Evolutionary conservation across 2,888 invertebrate genomes (phyloP).

Genomic region (Spialia ferax): DNA sequence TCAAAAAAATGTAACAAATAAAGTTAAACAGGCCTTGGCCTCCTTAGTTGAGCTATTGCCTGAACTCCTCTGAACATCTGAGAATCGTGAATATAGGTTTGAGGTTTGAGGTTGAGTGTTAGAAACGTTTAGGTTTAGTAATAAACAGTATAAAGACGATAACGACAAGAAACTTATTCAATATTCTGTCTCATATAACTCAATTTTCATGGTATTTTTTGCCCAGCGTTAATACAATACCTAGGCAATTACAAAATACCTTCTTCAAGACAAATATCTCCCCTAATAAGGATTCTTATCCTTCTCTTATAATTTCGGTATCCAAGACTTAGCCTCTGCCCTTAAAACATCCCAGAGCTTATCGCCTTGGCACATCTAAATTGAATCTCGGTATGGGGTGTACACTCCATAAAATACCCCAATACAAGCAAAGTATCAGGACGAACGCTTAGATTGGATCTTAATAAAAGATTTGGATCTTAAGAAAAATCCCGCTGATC

Average conservation of each 20-base stretch:
- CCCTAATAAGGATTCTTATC: slow-evolving; percentile 16
- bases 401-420: slow-evolving; percentile 70
- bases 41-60: too few relatives aligned
- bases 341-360: slow-evolving; percentile 49
- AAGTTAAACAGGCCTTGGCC: too few relatives aligned
- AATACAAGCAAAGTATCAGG: slow-evolving; percentile 53
- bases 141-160: too few relatives aligned
- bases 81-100: too few relatives aligned
- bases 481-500: slow-evolving; percentile 41
- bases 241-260: neutral
- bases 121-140: too few relatives aligned
- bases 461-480: slow-evolving; percentile 48
- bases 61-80: too few relatives aligned
- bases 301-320: slow-evolving; percentile 22
- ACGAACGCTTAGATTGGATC: slow-evolving; percentile 51
- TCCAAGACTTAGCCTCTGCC: slow-evolving; percentile 29
- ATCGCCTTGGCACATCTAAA: slow-evolving; percentile 79
- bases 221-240: too few relatives aligned
- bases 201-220: too few relatives aligned
- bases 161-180: too few relatives aligned
- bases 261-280: neutral
- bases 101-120: too few relatives aligned
- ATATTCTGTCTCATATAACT: too few relatives aligned
- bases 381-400: slow-evolving; percentile 77
- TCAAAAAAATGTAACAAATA: too few relatives aligned